Base-by-base conservation (phyloP, 2,797 vertebrate genomes). In the Etheostoma nigrum region DNA sequence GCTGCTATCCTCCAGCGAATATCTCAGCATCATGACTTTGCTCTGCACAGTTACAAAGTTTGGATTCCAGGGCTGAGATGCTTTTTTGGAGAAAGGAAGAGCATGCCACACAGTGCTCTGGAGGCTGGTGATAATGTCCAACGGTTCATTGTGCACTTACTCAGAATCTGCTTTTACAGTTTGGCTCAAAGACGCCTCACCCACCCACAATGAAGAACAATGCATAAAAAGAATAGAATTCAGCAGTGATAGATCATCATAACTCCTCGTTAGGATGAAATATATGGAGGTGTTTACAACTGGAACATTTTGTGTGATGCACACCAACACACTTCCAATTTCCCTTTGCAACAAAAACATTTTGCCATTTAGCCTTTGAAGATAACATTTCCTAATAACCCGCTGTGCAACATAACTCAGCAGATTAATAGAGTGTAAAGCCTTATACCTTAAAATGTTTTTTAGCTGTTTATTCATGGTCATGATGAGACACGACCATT, bases 21-120 rank as follows among this genome's bases (percentile, higher is more conserved):
- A 83, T 75, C 81, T 88, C 82, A 61, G 78, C 87, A 77, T 86
- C 86, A 88, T 85, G 86, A 89, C 89, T 89, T 89, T 84, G 79
- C 79, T 82, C 67, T 62, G 73, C 82, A 81, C 80, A 58, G 58
- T 76, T 79, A 66, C 83, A 81, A 91, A 92, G 86, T 92, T 92
- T 76, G 85, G 77, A 74, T 82, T 75, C 64, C 51, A 48, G 72
- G 72, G 67, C 57, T 72, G 45, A 14, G 78, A 61, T 63, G 72
- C 44, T 74, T 74, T 74, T 85, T 36, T 63, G 68, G 27, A 65
- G 70, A 67, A 52, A 67, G 63, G 15, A n/a, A 55, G 64, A 68
- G 59, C 23, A 2, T 5, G 71, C 40, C 69, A n/a, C 58, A 27
- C 15, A 9, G 48, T 1, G 68, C 72, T 68, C 60, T 1, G 57